Conservation (phyloP, 2,888 invertebrate species). For the Nomada ruficornis region DNA sequence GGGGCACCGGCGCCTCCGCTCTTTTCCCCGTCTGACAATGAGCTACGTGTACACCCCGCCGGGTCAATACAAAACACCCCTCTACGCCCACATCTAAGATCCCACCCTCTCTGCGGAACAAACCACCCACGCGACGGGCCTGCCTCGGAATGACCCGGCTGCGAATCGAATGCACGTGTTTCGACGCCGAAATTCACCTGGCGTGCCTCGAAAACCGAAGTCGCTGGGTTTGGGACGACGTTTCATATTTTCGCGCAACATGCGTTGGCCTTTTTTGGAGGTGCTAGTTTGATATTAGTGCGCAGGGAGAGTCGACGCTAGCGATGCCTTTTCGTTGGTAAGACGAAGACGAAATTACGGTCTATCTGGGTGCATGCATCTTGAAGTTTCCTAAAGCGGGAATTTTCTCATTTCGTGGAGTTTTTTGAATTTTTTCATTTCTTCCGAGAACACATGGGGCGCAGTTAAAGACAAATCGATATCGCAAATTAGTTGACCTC, state of each 20-base stretch:
- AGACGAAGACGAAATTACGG: slow-evolving; percentile 6
- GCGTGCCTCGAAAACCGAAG: background rate
- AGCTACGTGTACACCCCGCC: slow-evolving; percentile 10
- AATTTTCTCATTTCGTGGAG: background rate
- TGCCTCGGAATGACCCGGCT: background rate
- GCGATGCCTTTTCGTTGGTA: slow-evolving; percentile 24
- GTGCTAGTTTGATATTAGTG: no score
- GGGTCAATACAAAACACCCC: slow-evolving; percentile 66
- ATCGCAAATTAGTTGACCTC: slow-evolving; percentile 48
- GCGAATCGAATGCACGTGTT: background rate
- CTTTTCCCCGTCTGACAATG: slow-evolving; percentile 38
- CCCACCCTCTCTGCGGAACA: slow-evolving; percentile 16
- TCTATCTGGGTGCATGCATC: background rate
- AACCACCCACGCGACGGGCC: slow-evolving; percentile 18
- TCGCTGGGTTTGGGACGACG: no score
- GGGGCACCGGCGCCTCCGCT: slow-evolving; percentile 47
- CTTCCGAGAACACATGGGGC: slow-evolving; percentile 33
- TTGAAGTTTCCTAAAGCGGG: background rate
- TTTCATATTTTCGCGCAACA: no score
- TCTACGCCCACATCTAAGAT: slow-evolving; percentile 40
- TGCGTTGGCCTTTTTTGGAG: no score
- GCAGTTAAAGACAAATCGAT: slow-evolving; percentile 50
- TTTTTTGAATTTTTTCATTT: background rate
- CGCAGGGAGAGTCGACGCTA: slow-evolving; percentile 19
- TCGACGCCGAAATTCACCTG: slow-evolving; percentile 22